These are phyloP conservation scores for Subacronicta megacephala DNA, from an alignment of 2,888 invertebrate genomes.

Conservation along the genomic window DNA sequence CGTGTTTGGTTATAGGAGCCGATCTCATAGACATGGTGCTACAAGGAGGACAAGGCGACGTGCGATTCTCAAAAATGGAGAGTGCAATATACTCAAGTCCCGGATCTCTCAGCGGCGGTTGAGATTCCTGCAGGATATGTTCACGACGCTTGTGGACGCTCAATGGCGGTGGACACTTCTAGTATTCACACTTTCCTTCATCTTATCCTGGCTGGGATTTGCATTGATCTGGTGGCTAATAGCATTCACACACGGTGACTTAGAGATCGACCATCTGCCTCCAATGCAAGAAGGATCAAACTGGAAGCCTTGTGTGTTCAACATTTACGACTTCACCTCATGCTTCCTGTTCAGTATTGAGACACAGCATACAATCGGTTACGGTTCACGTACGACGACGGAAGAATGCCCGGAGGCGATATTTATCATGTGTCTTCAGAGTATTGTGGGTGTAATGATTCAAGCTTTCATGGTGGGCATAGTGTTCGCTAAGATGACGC, in stretches of 20 bases:
- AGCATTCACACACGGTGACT: slow-evolving; percentile 95
- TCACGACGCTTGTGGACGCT: slow-evolving; percentile 96
- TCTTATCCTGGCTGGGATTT: slow-evolving; percentile 95
- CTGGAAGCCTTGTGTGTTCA: slow-evolving; percentile 95
- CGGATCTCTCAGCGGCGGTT: slow-evolving; percentile 94
- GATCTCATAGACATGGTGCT: slow-evolving; percentile 91
- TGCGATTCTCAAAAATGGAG: slow-evolving; percentile 98
- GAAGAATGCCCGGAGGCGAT: slow-evolving; percentile 97
- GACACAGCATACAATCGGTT: slow-evolving; percentile 97
- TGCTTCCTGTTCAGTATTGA: slow-evolving; percentile 97
- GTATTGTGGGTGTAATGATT: slow-evolving; percentile 95
- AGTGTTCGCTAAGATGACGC: slow-evolving; percentile 97
- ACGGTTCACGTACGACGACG: slow-evolving; percentile 95
- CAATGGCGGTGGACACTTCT: slow-evolving; percentile 98
- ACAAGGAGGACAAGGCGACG: slow-evolving; percentile 93
- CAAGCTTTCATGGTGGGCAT: slow-evolving; percentile 95
- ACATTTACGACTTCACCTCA: slow-evolving; percentile 95
- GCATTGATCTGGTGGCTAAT: slow-evolving; percentile 97
- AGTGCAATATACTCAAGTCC: slow-evolving; percentile 98
- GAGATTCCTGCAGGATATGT: slow-evolving; percentile 94
- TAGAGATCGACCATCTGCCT: slow-evolving; percentile 90
- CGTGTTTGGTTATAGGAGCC: slow-evolving; percentile 90
- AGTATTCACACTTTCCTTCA: slow-evolving; percentile 95
- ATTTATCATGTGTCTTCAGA: slow-evolving; percentile 96
- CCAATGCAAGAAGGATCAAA: slow-evolving; percentile 84